phyloP scores from a whole-genome alignment of 2,797 vertebrate genomes.

The Alcedo quadribrachys region DNA sequence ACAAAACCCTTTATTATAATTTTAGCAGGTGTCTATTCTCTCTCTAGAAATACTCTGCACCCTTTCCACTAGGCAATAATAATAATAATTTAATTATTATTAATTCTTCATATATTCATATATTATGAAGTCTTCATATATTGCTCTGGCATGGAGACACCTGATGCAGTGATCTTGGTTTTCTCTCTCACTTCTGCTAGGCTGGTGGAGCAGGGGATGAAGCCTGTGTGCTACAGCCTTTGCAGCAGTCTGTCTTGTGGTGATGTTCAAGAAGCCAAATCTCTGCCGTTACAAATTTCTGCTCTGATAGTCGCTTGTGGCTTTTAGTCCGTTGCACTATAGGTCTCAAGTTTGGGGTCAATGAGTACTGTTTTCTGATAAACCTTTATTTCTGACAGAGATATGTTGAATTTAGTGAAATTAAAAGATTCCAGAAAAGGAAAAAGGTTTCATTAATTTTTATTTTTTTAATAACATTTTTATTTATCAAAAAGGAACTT shows the following conservation, averaged over 20 bases:
- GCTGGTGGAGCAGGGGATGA: not conserved
- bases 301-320: not conserved
- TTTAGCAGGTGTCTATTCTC: not conserved
- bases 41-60: not conserved
- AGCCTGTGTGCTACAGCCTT: not conserved
- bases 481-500: not conserved
- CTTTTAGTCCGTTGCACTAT: not conserved
- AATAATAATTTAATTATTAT: no score
- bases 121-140: no score
- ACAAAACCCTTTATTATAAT: fast-evolving
- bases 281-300: not conserved
- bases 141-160: not conserved
- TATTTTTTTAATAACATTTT: not conserved
- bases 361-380: not conserved
- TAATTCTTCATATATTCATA: no score
- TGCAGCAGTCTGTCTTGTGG: not conserved
- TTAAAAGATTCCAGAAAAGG: not conserved
- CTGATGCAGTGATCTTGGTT: not conserved
- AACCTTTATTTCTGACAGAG: not conserved
- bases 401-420: not conserved
- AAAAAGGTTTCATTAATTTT: not conserved
- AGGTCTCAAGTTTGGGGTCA: not conserved
- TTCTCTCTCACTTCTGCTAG: not conserved
- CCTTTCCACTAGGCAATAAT: not conserved
- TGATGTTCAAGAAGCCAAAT: not conserved